Evolutionary conservation across 2,113 vertebrate genomes (phyloP), one percentile per base, ranked within the genome.

Genomic region (Pelobates fuscus): DNA sequence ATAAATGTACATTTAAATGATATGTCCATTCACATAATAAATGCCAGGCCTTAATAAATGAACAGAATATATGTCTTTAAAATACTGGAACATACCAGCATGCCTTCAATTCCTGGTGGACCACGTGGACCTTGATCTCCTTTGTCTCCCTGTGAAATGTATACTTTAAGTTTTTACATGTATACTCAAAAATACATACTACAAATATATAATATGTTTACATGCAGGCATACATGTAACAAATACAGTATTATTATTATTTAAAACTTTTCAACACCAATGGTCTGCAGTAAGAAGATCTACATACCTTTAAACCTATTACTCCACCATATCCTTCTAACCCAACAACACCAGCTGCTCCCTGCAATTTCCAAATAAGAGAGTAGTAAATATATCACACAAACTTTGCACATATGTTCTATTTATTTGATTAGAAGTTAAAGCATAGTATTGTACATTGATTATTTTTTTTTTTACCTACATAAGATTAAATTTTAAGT

Each of bases 271-370:
- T 12, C 1, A 41, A 41, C 37, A 41, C 7, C 37, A 41, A 41
- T 41, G 7, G 14, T 41, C 37, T 41, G 37, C 37, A 41, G n/a
- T n/a, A n/a, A n/a, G 44, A 49, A 49, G 15, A 63, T n/a, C 41
- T 1, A 46, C 24, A 23, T 72, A 92, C 92, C 88, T 91, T 90
- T 32, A 30, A 0, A 30, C 85, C 86, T 49, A 89, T 83, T 37
- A 4, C 1, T 21, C 89, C 85, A 0, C 82, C 84, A 14, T 85
- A 80, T 30, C 83, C 84, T 26, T 54, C 79, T 66, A 83, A 5
- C 0, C 74, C 90, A 7, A 84, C 32, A 49, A 87, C 89, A 54
- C 88, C 85, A 1, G 84, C 44, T 0, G 77, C 79, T 46, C 84
- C 82, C 88, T 86, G 79, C 29, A 37, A 43, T 68, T 23, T 49